Evolutionary conservation across 2,888 invertebrate genomes (phyloP).

Genomic region (Aphodius sticticus): DNA sequence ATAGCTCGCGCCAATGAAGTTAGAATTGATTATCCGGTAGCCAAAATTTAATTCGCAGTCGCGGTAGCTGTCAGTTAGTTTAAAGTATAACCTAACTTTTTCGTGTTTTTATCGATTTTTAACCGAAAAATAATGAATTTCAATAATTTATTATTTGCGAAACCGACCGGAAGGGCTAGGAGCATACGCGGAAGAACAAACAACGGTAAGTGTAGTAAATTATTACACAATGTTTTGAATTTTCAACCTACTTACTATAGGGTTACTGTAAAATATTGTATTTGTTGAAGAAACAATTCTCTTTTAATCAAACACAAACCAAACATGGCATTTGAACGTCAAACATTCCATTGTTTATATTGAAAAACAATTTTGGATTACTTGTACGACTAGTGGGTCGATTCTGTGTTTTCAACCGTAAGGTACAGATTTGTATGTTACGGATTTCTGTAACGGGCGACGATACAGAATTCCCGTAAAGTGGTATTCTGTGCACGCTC

Average conservation of each 20-base stretch:
- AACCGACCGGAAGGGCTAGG: conserved; percentile 21
- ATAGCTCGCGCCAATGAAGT: background rate
- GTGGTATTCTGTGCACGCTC: too few relatives aligned
- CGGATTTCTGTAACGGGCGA: too few relatives aligned
- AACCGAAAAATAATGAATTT: conserved; percentile 23
- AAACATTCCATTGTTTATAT: too few relatives aligned
- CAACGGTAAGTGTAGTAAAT: conserved; percentile 44
- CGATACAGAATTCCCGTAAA: too few relatives aligned
- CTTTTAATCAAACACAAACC: too few relatives aligned
- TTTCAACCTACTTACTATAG: background rate
- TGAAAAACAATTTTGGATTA: too few relatives aligned
- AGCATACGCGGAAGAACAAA: conserved; percentile 24
- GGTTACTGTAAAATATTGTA: too few relatives aligned
- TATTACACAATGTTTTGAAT: too few relatives aligned
- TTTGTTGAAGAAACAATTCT: background rate
- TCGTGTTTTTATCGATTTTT: background rate
- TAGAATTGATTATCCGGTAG: background rate
- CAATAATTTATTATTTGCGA: conserved; percentile 15
- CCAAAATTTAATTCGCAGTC: background rate
- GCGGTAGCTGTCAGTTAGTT: background rate
- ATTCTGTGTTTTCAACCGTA: too few relatives aligned
- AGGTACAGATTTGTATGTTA: too few relatives aligned
- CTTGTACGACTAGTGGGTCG: too few relatives aligned
- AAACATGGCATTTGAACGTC: too few relatives aligned
- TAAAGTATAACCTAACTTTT: background rate